Percentiles rank a stretch among this genome's conserved stretches.
Evolutionary conservation across 2,888 invertebrate genomes (phyloP).

Genomic region (Endotricha flammealis): DNA sequence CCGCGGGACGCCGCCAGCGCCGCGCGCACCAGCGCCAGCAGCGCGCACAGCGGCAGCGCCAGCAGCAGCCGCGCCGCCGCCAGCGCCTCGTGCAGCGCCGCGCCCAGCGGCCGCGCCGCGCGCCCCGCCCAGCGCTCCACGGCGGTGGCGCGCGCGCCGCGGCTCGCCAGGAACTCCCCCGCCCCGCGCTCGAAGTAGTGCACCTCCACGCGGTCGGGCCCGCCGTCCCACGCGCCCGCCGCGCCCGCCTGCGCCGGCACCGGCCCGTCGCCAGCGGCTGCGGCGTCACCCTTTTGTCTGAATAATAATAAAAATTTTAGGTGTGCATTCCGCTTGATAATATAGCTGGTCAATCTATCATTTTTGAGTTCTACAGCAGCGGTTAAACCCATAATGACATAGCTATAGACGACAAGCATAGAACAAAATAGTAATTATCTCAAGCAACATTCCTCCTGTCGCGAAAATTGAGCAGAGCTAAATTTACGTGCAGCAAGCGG

Average conservation of each 20-base stretch:
- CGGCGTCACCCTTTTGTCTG: background rate
- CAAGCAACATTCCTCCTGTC: too few relatives aligned
- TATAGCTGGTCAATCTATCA: background rate
- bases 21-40: constrained; percentile 61
- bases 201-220: constrained; percentile 50
- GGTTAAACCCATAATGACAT: too few relatives aligned
- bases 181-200: constrained; percentile 44
- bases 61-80: constrained; percentile 79
- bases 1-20: constrained; percentile 32
- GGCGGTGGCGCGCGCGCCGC: constrained; percentile 22
- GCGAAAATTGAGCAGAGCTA: too few relatives aligned
- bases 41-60: constrained; percentile 80
- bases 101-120: constrained; percentile 17
- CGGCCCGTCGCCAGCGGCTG: background rate
- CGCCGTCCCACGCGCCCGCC: constrained; percentile 32
- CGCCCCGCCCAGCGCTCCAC: constrained; percentile 18
- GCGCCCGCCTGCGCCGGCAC: constrained; percentile 6
- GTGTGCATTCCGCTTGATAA: too few relatives aligned
- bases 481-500: too few relatives aligned
- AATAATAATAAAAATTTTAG: background rate
- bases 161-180: constrained; percentile 29
- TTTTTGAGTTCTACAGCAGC: background rate
- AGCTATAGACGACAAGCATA: too few relatives aligned
- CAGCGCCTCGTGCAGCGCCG: constrained; percentile 80
- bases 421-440: too few relatives aligned